phyloP scores from a whole-genome alignment of 2,888 invertebrate species.

The Leucophenga montana region DNA sequence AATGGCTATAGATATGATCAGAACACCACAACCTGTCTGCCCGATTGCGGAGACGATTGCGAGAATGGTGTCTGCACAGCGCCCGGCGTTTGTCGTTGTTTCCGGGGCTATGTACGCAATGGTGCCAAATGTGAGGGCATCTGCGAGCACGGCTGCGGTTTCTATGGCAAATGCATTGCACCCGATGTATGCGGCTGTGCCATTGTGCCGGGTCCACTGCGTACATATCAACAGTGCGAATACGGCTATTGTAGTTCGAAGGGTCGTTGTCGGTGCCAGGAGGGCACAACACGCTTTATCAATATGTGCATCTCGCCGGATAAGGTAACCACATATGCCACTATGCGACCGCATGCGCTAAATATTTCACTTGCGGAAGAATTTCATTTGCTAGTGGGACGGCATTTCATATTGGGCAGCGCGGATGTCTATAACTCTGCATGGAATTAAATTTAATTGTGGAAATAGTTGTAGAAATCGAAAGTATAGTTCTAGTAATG shows the following conservation, averaged over 20 bases:
- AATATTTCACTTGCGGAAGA: constrained; percentile 63
- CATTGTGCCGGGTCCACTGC: constrained; percentile 47
- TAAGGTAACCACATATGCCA: constrained; percentile 67
- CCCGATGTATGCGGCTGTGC: constrained; percentile 71
- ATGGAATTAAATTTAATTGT: background rate
- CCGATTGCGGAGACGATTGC: constrained; percentile 66
- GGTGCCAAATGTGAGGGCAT: constrained; percentile 61
- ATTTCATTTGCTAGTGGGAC: constrained; percentile 63
- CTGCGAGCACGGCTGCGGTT: constrained; percentile 65
- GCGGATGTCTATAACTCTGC: constrained; percentile 10
- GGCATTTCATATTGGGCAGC: constrained; percentile 56
- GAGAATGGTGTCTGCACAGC: constrained; percentile 71
- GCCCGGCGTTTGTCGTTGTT: constrained; percentile 71
- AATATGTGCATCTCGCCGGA: constrained; percentile 67
- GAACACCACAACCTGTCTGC: constrained; percentile 65
- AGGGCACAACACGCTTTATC: constrained; percentile 64
- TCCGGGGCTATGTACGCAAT: constrained; percentile 67
- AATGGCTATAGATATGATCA: constrained; percentile 69
- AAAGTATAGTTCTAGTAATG: too few species aligned
- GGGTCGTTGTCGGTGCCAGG: constrained; percentile 63
- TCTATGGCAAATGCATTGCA: constrained; percentile 68
- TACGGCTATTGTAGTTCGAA: constrained; percentile 60
- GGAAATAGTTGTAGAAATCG: too few species aligned
- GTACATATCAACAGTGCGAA: constrained; percentile 51
- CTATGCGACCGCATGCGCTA: constrained; percentile 55